phyloP scores from a whole-genome alignment of 2,797 vertebrate genomes.

The Aulostomus chinensis region DNA sequence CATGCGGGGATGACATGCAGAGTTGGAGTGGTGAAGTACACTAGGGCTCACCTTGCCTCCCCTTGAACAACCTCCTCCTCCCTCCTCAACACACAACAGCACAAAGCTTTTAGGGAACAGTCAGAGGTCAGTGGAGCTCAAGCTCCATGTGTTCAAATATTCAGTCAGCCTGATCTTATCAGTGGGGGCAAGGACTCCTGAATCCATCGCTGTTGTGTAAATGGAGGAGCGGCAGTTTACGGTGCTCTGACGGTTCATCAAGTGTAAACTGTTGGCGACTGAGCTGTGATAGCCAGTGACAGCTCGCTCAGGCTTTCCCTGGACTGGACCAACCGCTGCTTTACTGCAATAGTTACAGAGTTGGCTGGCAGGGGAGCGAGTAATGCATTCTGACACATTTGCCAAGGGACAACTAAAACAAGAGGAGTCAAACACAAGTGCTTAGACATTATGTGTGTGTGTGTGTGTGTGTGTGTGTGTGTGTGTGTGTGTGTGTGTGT shows the following conservation, averaged over 20 bases:
- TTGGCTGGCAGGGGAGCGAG: neutral
- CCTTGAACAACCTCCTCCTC: too few relatives aligned
- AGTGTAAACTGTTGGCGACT: slow-evolving; percentile 16
- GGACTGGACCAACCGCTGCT: slow-evolving; percentile 24
- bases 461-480: slow-evolving; percentile 3
- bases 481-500: slow-evolving; percentile 2
- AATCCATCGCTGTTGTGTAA: neutral
- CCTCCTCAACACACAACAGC: too few relatives aligned
- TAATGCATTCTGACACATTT: slow-evolving; percentile 30
- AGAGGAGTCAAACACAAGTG: slow-evolving; percentile 21
- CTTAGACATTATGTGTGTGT: too few relatives aligned
- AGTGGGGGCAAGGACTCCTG: neutral
- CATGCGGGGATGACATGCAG: too few relatives aligned
- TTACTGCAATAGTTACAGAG: slow-evolving; percentile 2
- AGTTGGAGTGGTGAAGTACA: too few relatives aligned
- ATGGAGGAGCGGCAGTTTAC: neutral
- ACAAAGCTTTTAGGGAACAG: neutral
- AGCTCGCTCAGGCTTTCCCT: slow-evolving; percentile 27
- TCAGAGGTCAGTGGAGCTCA: neutral
- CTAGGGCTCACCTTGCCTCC: too few relatives aligned
- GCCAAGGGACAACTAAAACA: slow-evolving; percentile 23
- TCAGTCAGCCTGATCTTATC: slow-evolving; percentile 1
- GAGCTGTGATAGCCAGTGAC: slow-evolving; percentile 18
- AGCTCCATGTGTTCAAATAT: slow-evolving; percentile 11
- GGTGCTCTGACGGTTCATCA: slow-evolving; percentile 2